These are phyloP conservation scores for Platypus cylindrus DNA, from an alignment of 2,888 invertebrate genomes.

Conservation along the genomic window DNA sequence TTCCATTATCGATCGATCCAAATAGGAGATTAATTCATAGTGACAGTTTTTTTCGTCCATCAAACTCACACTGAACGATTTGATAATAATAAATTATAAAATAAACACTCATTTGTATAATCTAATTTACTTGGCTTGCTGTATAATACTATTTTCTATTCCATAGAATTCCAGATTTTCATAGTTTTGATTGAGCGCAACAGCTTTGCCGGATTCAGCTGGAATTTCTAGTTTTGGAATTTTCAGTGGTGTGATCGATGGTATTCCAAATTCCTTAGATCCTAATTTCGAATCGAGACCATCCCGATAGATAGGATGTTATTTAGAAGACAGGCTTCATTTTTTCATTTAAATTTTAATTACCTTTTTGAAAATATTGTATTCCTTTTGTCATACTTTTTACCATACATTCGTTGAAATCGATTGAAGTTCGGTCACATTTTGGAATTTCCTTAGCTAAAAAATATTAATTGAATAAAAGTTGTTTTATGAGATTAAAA, in stretches of 20 bases:
- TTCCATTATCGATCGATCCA: constrained; percentile 51
- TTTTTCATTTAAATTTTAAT: background rate
- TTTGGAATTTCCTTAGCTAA: constrained; percentile 13
- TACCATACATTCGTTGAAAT: constrained; percentile 46
- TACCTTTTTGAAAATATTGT: constrained; percentile 8
- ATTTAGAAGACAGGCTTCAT: background rate
- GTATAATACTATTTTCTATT: too few species aligned
- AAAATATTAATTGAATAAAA: constrained; percentile 2
- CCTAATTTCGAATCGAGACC: too few species aligned
- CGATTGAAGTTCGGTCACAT: constrained; percentile 30
- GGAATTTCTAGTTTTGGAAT: constrained; percentile 46
- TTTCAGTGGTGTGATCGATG: constrained; percentile 47
- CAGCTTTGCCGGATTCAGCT: constrained; percentile 36
- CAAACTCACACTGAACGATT: too few species aligned
- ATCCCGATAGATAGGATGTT: too few species aligned
- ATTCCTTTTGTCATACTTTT: constrained; percentile 44
- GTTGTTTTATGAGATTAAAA: background rate
- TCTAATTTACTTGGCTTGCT: too few species aligned
- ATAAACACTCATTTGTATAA: too few species aligned
- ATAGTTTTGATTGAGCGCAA: constrained; percentile 49
- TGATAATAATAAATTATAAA: too few species aligned
- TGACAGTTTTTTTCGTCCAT: too few species aligned
- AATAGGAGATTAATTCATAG: too few species aligned
- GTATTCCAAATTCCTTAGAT: constrained; percentile 38
- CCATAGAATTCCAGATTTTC: constrained; percentile 42